Conservation (phyloP, 2,113 vertebrate genomes). For the Sinocyclocheilus rhinocerous region DNA sequence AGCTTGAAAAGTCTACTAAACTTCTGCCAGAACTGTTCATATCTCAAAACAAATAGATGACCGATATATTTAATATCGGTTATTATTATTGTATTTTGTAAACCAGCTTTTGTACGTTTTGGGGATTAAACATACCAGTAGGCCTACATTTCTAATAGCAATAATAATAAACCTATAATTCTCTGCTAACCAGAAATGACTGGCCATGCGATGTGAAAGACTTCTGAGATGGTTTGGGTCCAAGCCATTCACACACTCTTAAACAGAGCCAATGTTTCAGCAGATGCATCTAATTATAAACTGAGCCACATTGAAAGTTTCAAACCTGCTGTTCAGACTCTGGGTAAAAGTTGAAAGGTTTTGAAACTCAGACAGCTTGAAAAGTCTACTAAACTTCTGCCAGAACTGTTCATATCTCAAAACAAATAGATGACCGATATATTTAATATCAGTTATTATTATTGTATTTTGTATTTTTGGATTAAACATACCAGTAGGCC, state of each 20-base stretch:
- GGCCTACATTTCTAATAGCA: not conserved
- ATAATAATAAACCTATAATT: conserved; percentile 1
- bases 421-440: no score
- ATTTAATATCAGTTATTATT: no score
- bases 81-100: not conserved
- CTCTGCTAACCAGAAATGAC: conserved; percentile 19
- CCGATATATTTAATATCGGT: not conserved
- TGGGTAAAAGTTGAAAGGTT: conserved; percentile 1
- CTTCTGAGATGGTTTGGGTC: conserved; percentile 10
- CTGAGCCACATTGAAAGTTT: not conserved
- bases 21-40: not conserved
- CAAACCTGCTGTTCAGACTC: conserved; percentile 24
- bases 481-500: no score
- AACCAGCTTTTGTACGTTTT: not conserved
- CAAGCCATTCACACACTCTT: not conserved
- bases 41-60: not conserved
- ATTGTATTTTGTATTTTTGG: no score
- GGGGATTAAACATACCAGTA: not conserved
- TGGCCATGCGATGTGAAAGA: not conserved
- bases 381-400: no score
- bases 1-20: not conserved
- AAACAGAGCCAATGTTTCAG: not conserved
- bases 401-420: no score
- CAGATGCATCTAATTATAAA: conserved; percentile 40
- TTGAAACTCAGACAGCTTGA: no score